Base-by-base conservation (phyloP, 1,140 invertebrate species). In the Penaeus chinensis region DNA sequence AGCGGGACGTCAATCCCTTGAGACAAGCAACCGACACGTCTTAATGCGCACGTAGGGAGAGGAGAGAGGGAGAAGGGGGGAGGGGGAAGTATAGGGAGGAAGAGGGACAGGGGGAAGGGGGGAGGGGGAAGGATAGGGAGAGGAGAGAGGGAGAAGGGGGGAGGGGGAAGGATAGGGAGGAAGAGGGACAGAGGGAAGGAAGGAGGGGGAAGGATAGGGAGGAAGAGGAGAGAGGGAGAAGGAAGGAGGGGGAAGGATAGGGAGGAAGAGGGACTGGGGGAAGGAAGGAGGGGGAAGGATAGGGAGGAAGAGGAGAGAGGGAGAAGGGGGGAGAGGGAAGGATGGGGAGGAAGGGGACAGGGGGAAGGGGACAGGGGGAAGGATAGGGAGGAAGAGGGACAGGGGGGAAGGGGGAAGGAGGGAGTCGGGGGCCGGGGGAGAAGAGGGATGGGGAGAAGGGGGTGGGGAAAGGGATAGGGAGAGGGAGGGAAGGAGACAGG, bases 221-320 rank as follows among this genome's bases (percentile, higher is more conserved):
- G 61, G 69, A n/a, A n/a, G 63, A 42, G 54, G 82, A 61, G 32
- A 74, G 20, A 54, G 82, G 82, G 47, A 66, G 24, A 19, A 54
- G 42, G 47, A 22, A 24, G 66, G 22, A 47, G 66, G 69, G 42
- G 62, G 32, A n/a, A 66, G 82, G 16, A 65, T 24, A 19, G 82
- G 24, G n/a, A 18, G 60, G 24, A 13, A 19, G 47, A 19, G 61
- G 19, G 32, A 27, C 3, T 5, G 61, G 54, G 8, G 61, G 60
- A 54, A 22, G 22, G 2, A n/a, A 37, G 32, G 32, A 27, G 32
- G 61, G n/a, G 62, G 60, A 19, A 22, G 7, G 74, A 20, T 0
- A 16, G 74, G 7, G 4, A 3, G 37, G 4, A 3, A 8, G 37
- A 0, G 4, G 37, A 22, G 19, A 27, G 19, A 22, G n/a, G 3